Evolutionary conservation across 2,113 vertebrate genomes (phyloP).

Genomic region (Pontoporia blainvillei): DNA sequence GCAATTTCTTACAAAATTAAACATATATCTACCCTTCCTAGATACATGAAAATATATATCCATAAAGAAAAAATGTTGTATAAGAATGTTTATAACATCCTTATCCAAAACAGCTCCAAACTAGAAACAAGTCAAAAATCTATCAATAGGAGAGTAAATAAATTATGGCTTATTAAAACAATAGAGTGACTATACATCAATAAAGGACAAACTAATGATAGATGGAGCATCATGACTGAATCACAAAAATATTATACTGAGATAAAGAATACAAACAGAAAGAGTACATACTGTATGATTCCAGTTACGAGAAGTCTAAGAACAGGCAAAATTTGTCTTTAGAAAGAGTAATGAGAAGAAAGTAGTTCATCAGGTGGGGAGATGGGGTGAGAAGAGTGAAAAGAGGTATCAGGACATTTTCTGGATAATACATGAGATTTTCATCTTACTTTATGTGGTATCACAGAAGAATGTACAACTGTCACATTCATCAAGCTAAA

Average conservation of each 20-base stretch:
- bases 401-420: background rate
- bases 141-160: background rate
- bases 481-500: background rate
- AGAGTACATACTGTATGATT: background rate
- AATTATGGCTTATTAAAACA: background rate
- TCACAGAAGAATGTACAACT: background rate
- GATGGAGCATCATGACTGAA: background rate
- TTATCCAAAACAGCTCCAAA: background rate
- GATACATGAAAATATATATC: background rate
- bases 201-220: background rate
- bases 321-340: background rate
- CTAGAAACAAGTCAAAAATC: background rate
- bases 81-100: background rate
- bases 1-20: conserved; percentile 7
- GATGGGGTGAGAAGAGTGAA: background rate
- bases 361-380: background rate
- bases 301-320: background rate
- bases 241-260: background rate
- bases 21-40: background rate
- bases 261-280: background rate
- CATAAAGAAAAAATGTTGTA: background rate
- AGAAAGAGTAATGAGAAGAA: background rate
- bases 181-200: background rate
- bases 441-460: background rate
- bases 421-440: background rate